A percentile compares a stretch with the other conserved stretches of the same genome.
These are phyloP conservation scores for Leptopilina clavipes DNA, from an alignment of 1,140 invertebrate species.

Conservation along the genomic window DNA sequence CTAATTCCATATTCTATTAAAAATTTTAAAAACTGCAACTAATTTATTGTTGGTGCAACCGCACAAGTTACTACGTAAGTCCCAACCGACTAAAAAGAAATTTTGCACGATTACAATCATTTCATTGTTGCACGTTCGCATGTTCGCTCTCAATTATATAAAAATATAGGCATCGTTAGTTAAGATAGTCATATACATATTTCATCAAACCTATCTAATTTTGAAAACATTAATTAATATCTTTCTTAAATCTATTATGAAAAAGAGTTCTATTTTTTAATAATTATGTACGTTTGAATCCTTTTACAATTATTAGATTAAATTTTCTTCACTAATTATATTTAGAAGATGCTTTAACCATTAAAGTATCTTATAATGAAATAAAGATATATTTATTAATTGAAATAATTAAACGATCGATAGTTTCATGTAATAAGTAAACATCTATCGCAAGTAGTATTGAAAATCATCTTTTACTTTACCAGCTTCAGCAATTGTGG, in stretches of 20 bases:
- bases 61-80: slow-evolving; percentile 29
- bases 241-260: not conserved
- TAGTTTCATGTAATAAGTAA: no score
- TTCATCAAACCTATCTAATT: not conserved
- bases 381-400: no score
- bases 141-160: slow-evolving; percentile 53
- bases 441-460: no score
- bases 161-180: slow-evolving; percentile 47
- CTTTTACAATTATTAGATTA: no score
- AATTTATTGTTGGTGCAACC: slow-evolving; percentile 22
- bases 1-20: not conserved
- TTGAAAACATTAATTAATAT: not conserved
- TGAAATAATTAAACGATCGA: no score
- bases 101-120: slow-evolving; percentile 11
- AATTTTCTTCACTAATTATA: no score
- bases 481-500: no score
- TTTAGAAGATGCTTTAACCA: no score
- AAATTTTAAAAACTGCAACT: not conserved
- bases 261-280: no score
- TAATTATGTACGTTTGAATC: no score
- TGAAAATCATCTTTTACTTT: no score
- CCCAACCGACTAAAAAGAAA: not conserved
- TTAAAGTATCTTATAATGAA: no score
- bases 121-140: slow-evolving; percentile 64
- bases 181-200: not conserved